Conservation (phyloP, 35 echinoderm and acorn worm species). For the Anneissia japonica region DNA sequence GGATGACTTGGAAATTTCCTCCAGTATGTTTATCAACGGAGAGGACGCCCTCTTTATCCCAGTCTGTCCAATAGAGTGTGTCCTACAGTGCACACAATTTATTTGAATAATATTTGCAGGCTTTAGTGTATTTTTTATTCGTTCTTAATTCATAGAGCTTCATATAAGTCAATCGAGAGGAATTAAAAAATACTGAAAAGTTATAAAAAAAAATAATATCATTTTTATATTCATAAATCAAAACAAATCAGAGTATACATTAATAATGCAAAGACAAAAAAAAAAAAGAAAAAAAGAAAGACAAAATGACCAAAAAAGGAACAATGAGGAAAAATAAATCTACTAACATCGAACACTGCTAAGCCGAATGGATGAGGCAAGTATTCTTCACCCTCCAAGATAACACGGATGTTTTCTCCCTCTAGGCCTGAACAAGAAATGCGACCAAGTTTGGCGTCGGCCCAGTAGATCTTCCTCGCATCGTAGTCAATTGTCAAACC, state of each 20-base stretch:
- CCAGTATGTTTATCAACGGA: neutral
- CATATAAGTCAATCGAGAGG: too few relatives aligned
- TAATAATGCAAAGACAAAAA: too few relatives aligned
- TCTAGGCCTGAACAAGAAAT: neutral
- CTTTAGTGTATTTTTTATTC: too few relatives aligned
- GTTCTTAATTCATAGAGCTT: too few relatives aligned
- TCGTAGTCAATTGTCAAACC: slow-evolving; percentile 33
- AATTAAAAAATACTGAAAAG: too few relatives aligned
- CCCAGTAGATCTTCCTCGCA: slow-evolving; percentile 17
- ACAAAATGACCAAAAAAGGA: too few relatives aligned
- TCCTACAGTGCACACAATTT: neutral
- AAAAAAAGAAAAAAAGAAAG: too few relatives aligned
- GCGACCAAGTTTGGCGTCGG: slow-evolving; percentile 14
- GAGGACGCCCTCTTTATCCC: neutral
- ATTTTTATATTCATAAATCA: too few relatives aligned
- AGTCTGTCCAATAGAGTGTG: slow-evolving; percentile 3
- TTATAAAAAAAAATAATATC: too few relatives aligned
- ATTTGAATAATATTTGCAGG: too few relatives aligned
- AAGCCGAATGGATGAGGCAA: neutral
- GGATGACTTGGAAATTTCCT: neutral
- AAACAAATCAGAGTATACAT: too few relatives aligned
- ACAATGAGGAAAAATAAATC: too few relatives aligned
- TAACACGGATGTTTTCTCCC: neutral
- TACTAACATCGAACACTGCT: neutral
- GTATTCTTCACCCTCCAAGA: neutral